Percentiles rank a stretch among this genome's conserved stretches.
phyloP scores from a whole-genome alignment of 2,888 invertebrate species.

The Pterostichus madidus region DNA sequence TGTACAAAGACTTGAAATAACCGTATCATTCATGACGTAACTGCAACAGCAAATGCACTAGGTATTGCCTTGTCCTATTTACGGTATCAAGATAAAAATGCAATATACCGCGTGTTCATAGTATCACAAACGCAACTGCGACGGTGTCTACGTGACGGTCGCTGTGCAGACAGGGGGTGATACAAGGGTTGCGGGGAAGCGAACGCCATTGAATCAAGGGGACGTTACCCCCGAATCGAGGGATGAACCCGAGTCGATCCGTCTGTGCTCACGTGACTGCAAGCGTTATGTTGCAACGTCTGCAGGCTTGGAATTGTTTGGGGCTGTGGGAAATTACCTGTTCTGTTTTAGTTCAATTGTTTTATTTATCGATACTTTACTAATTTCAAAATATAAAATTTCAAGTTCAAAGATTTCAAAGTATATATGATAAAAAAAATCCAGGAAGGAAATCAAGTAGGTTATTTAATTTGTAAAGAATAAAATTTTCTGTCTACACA shows the following conservation, averaged over 20 bases:
- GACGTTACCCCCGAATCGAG: constrained; percentile 54
- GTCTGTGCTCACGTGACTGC: constrained; percentile 47
- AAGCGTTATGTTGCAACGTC: constrained; percentile 11
- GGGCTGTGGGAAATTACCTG: constrained; percentile 15
- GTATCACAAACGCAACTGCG: constrained; percentile 29
- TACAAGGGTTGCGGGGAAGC: background rate
- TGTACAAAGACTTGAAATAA: background rate
- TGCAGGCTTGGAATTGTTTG: background rate
- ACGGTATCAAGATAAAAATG: constrained; percentile 51
- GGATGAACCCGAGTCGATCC: constrained; percentile 51
- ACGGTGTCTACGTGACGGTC: constrained; percentile 26
- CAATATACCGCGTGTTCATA: constrained; percentile 38
- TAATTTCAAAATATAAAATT: too few species aligned
- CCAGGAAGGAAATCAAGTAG: too few species aligned
- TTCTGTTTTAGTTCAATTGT: background rate
- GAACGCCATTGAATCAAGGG: constrained; percentile 51
- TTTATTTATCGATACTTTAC: too few species aligned
- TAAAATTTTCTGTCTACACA: too few species aligned
- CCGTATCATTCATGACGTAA: constrained; percentile 15
- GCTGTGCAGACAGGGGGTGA: constrained; percentile 7
- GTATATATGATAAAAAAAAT: too few species aligned
- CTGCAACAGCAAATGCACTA: constrained; percentile 24
- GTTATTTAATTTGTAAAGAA: too few species aligned
- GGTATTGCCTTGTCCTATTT: constrained; percentile 44
- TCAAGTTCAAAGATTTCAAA: too few species aligned